Conservation (phyloP, 2,888 invertebrate species). For the Terebella lapidaria region DNA sequence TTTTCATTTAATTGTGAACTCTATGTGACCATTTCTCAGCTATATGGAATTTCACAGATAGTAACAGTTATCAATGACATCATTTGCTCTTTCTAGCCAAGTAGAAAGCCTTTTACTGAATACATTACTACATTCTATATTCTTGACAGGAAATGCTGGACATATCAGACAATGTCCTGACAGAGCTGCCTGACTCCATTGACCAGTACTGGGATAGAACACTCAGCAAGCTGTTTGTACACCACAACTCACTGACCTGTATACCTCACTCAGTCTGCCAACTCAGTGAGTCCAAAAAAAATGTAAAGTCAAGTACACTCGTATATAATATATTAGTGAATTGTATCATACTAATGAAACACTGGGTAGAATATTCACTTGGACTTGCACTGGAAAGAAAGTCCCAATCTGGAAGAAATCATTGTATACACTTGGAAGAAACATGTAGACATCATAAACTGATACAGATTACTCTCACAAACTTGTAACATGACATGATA, state of each 20-base stretch:
- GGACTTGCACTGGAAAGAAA: no score
- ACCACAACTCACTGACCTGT: neutral
- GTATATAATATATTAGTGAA: no score
- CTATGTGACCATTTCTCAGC: neutral
- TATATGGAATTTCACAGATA: neutral
- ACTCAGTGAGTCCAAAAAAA: no score
- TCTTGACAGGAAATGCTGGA: neutral
- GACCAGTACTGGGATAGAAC: neutral
- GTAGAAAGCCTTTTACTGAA: neutral
- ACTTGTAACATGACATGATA: neutral
- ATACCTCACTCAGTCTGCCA: neutral
- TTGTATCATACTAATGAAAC: no score
- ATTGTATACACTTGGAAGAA: no score
- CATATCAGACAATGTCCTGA: neutral
- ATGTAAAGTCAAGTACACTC: no score
- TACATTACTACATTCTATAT: neutral
- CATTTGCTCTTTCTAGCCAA: neutral
- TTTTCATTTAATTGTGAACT: neutral
- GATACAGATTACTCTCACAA: no score
- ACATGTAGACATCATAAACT: no score
- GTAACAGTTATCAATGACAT: neutral
- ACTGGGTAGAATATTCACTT: no score
- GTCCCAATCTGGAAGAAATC: no score
- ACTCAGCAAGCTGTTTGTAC: neutral
- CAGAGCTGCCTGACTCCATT: neutral